Conservation (phyloP, 2,888 invertebrate genomes). For the Nomada goodeniana region DNA sequence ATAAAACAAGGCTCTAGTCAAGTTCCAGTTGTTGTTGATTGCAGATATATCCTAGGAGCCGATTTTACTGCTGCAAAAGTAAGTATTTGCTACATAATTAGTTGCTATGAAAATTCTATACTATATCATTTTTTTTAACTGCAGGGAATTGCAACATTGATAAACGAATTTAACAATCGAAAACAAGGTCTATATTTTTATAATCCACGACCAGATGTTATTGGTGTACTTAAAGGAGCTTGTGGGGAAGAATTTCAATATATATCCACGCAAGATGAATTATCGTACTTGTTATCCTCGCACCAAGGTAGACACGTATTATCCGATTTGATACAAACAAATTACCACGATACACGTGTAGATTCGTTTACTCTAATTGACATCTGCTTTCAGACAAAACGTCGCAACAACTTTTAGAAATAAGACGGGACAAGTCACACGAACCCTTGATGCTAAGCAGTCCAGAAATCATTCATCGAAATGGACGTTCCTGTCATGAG, state of each 20-base stretch:
- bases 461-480: conserved; percentile 78
- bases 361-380: background rate
- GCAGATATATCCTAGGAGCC: conserved; percentile 91
- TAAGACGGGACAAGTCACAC: conserved; percentile 73
- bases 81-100: conserved; percentile 12
- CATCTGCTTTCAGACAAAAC: conserved; percentile 74
- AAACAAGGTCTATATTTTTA: conserved; percentile 91
- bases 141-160: conserved; percentile 91
- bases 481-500: conserved; percentile 79
- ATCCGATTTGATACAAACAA: background rate
- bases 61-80: conserved; percentile 94
- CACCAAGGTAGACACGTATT: conserved; percentile 72
- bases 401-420: conserved; percentile 72
- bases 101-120: background rate
- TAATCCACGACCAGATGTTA: conserved; percentile 88
- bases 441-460: conserved; percentile 71
- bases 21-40: conserved; percentile 93
- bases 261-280: conserved; percentile 86
- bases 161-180: conserved; percentile 89
- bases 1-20: conserved; percentile 89
- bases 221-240: conserved; percentile 89
- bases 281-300: conserved; percentile 86
- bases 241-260: conserved; percentile 87
- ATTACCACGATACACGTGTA: background rate
- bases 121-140: background rate